phyloP scores from a whole-genome alignment of 2,888 invertebrate species.

The Conchocele bisecta region DNA sequence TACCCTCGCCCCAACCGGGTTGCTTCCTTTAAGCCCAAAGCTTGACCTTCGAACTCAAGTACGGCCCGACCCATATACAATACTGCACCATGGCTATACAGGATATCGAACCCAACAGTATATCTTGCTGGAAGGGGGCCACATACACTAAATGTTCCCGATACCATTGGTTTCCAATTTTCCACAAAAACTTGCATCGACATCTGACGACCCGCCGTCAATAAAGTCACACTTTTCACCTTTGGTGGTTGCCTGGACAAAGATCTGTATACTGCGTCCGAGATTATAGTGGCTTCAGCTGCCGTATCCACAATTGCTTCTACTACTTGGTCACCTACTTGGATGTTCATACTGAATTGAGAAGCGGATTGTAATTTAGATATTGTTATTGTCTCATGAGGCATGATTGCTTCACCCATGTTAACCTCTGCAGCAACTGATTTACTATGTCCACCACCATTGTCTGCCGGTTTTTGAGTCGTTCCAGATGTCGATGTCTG shows the following conservation, averaged over 20 bases:
- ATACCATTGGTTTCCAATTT: slow-evolving; percentile 14
- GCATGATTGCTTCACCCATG: too few relatives aligned
- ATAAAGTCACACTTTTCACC: slow-evolving; percentile 19
- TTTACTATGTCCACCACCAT: too few relatives aligned
- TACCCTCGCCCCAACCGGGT: slow-evolving; percentile 22
- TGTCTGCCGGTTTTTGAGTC: too few relatives aligned
- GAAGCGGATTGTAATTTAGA: slow-evolving; percentile 2
- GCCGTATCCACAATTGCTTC: slow-evolving; percentile 31
- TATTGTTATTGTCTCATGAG: neutral
- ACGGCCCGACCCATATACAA: slow-evolving; percentile 11
- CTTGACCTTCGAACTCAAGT: slow-evolving; percentile 17
- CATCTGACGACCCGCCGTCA: slow-evolving; percentile 29
- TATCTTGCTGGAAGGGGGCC: slow-evolving; percentile 35
- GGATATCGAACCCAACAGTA: slow-evolving; percentile 39
- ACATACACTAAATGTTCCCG: neutral
- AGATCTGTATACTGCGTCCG: slow-evolving; percentile 17
- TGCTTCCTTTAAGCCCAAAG: neutral
- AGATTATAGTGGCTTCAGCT: slow-evolving; percentile 37
- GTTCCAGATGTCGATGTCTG: too few relatives aligned
- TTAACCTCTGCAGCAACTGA: too few relatives aligned
- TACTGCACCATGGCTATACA: slow-evolving; percentile 2
- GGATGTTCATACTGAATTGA: slow-evolving; percentile 1
- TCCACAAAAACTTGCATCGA: slow-evolving; percentile 13
- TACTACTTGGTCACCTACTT: neutral
- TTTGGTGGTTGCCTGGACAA: slow-evolving; percentile 12